phyloP scores from a whole-genome alignment of 92 coral and sea anemone species.

The Porites evermanni region DNA sequence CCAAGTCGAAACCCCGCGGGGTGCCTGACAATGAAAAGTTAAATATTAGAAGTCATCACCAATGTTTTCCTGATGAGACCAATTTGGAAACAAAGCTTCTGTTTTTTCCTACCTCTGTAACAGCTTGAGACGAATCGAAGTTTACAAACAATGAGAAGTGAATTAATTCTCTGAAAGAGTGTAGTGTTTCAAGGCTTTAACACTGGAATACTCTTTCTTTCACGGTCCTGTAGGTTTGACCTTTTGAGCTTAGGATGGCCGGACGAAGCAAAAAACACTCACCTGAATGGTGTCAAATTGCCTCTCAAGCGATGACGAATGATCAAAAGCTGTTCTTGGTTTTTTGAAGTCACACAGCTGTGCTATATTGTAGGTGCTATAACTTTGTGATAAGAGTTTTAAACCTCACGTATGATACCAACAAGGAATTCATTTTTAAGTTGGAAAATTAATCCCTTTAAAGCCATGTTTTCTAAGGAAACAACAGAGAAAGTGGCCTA shows the following conservation, averaged over 20 bases:
- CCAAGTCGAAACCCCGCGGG: neutral
- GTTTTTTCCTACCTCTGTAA: neutral
- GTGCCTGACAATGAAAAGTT: slow-evolving; percentile 1
- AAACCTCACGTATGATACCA: neutral
- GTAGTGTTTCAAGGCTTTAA: slow-evolving; percentile 17
- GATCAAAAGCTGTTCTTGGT: neutral
- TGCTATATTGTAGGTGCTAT: neutral
- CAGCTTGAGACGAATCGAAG: slow-evolving; percentile 28
- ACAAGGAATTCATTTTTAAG: slow-evolving; percentile 6
- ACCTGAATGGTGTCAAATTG: slow-evolving; percentile 30
- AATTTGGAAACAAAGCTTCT: slow-evolving; percentile 1
- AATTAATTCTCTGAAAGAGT: slow-evolving; percentile 24
- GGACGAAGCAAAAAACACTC: neutral
- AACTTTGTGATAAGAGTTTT: neutral
- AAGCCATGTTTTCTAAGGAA: slow-evolving; percentile 18
- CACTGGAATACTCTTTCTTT: neutral
- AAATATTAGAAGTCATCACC: neutral
- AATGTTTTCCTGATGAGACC: neutral
- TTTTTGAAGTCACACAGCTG: slow-evolving; percentile 17
- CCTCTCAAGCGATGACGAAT: neutral
- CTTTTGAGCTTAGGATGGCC: neutral
- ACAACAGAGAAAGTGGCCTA: neutral
- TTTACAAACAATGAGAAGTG: slow-evolving; percentile 35
- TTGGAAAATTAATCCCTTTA: slow-evolving; percentile 7
- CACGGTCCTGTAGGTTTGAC: neutral